These are phyloP conservation scores for Plebejus argus DNA, from an alignment of 2,888 invertebrate species.

Conservation along the genomic window DNA sequence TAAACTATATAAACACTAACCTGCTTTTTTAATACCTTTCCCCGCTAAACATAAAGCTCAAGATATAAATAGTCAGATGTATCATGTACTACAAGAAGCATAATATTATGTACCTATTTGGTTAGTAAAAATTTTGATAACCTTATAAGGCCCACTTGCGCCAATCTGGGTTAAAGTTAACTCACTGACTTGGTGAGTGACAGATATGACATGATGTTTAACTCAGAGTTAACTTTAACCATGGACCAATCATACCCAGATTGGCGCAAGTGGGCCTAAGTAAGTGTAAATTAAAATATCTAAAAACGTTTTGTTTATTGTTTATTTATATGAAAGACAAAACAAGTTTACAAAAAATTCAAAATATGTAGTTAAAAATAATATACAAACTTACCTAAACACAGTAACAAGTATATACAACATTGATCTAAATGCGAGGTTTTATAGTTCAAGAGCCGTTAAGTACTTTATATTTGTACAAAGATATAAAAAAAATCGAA, in stretches of 20 bases:
- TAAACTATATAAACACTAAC: slow-evolving; percentile 58
- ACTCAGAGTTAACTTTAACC: no score
- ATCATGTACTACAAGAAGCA: no score
- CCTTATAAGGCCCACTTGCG: no score
- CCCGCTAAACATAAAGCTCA: neutral
- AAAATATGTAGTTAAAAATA: neutral
- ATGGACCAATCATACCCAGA: no score
- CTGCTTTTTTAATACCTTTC: slow-evolving; percentile 34
- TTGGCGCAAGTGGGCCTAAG: no score
- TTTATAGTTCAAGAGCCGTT: slow-evolving; percentile 26
- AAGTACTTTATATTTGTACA: slow-evolving; percentile 34
- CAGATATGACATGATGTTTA: no score
- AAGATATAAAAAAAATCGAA: slow-evolving; percentile 24
- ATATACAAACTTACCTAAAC: slow-evolving; percentile 9
- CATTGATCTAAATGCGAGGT: slow-evolving; percentile 29
- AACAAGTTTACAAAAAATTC: slow-evolving; percentile 13
- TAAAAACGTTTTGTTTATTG: neutral
- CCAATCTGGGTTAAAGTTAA: no score
- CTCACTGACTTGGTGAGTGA: no score
- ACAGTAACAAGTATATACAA: neutral
- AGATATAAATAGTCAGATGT: no score
- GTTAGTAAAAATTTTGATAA: no score
- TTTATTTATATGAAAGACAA: slow-evolving; percentile 16
- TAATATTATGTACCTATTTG: no score
- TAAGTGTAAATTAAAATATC: neutral